Conservation (phyloP, 2,888 invertebrate genomes). For the Cataglyphis altisquamis region DNA sequence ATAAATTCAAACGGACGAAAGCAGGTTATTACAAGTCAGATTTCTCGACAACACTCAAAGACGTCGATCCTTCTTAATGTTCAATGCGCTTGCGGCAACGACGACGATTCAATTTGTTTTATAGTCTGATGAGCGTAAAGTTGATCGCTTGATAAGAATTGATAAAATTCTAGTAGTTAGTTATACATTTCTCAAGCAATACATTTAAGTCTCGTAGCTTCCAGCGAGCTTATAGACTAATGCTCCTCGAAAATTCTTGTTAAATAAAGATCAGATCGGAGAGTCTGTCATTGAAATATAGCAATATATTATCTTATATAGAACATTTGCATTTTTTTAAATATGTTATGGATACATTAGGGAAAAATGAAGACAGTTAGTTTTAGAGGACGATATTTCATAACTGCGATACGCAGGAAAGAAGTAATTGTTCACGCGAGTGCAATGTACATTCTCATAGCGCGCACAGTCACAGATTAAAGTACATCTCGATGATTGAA, state of each 20-base stretch:
- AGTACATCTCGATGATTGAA: constrained; percentile 6
- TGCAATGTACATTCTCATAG: neutral
- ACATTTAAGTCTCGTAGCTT: neutral
- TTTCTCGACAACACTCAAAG: constrained; percentile 33
- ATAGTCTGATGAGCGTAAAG: constrained; percentile 27
- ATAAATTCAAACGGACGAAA: constrained; percentile 38
- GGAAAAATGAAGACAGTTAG: neutral
- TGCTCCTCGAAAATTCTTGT: neutral
- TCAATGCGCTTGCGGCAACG: neutral
- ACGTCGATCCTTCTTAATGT: constrained; percentile 25
- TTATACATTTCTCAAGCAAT: neutral
- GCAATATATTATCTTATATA: neutral
- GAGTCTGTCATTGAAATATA: neutral
- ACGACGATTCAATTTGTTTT: constrained; percentile 42
- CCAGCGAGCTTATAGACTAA: constrained; percentile 6
- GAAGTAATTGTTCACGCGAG: neutral
- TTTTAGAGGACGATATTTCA: neutral
- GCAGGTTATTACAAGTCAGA: constrained; percentile 40
- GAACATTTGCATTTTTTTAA: neutral
- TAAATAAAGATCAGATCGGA: neutral
- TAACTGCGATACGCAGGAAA: neutral
- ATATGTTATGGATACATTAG: neutral
- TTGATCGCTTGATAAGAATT: constrained; percentile 34
- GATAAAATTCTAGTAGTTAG: constrained; percentile 18
- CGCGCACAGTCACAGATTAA: neutral